Base-by-base conservation (phyloP, 2,113 vertebrate species). In the Chaenogobius annularis region DNA sequence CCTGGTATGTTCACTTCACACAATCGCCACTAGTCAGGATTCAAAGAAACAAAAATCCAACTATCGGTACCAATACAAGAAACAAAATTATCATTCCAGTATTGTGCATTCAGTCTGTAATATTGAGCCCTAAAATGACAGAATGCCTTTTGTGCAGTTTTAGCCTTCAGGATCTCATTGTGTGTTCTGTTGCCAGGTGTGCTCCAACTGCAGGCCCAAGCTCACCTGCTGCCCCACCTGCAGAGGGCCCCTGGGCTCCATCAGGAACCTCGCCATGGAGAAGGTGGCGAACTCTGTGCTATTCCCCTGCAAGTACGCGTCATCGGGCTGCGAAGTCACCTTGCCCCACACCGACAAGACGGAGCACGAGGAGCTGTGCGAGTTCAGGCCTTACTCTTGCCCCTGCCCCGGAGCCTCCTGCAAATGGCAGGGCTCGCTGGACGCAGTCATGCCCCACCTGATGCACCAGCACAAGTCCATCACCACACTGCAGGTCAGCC, bases 391-490 rank as follows among this genome's bases (percentile, higher is more conserved):
- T 83, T 99, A 99, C 56, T 98, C 97, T 37, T 99, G 98, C 79
- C 98, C 98, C 0, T 99, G 98, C 71, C 98, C 98, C 0, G 98
- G 98, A 9, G 98, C 97, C 74, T 99, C 97, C 0, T 99, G 97
- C 89, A 99, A 99, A 82, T 99, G 98, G 98, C 98, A 99, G 89
- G 97, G 98, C 75, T 98, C 97, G 7, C 88, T 99, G 91, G 98
- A 99, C 76, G 98, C 98, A 0, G 98, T 99, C 0, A 99, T 99
- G 98, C 97, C 98, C 0, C 98, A 99, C 44, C 94, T 99, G 90
- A 97, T 99, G 95, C 98, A 99, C 81, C 97, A 99, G 84, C 98
- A 99, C 74, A 99, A 99, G 93, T 99, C 98, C 22, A 99, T 99
- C 70, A 99, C 98, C 15, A 99, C 97, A 0, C 94, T 99, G 77